Base-by-base conservation (phyloP, 2,888 invertebrate species). In the Sylvicola cinctus region DNA sequence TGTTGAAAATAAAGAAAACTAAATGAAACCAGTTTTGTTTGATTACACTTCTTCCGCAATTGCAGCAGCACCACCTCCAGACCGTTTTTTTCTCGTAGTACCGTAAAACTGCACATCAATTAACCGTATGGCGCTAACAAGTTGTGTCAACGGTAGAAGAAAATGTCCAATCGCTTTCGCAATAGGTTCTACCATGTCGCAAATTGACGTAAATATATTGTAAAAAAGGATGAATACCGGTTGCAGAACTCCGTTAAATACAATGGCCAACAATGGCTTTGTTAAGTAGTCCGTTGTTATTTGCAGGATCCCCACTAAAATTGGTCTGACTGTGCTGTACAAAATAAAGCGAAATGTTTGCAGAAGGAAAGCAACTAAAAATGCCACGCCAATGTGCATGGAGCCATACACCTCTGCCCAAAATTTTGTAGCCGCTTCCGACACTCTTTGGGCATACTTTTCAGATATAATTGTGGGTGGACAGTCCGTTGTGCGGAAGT, bases 391-490 rank as follows among this genome's bases (percentile, higher is more conserved):
- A 33, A 74, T 65, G 44, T 74, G 68, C 15, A 71, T 46, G 2
- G 64, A 60, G 1, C 72, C 73, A 45, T 73, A 74, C 39, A 72
- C 55, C 45, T 74, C 71, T 0, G 73, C 72, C 72, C 74, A 74
- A 46, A 73, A 73, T 44, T 62, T 60, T 0, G 66, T 70, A 2
- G 70, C 67, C 39, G 63, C 63, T 32, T 57, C 51, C 36, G 68
- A 68, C 1, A 69, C 66, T 43, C 63, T 65, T 40, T 73, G 67
- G 0, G 69, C 67, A 16, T 68, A 46, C 20, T 61, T 50, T 39
- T 72, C 68, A 0, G 70, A 62, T 11, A 54, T 45, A 8, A 70
- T 52, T 16, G 66, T 51, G 1, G 72, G 73, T n/a, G 67, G 64
- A 6, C 58, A 59, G 42, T 74, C 74, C 1, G 72, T 72, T 3